Evolutionary conservation across 2,113 vertebrate genomes (phyloP), one percentile per base, ranked within the genome.

Genomic region (Forbesichthys agassizii): DNA sequence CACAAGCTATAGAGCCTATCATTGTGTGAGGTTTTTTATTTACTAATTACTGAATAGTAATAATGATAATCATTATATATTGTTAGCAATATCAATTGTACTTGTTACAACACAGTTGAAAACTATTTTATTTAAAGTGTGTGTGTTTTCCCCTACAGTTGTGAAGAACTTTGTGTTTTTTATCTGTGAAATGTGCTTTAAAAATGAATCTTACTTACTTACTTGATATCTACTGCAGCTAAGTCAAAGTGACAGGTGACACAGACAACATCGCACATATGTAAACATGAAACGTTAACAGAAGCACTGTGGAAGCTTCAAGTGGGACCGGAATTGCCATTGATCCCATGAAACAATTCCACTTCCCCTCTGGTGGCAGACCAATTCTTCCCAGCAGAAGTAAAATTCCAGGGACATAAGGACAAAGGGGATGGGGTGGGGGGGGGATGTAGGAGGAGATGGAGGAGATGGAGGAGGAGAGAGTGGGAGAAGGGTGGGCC

Each of bases 311-410:
- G 78, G 78, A 90, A 81, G 78, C 88, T 79, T 73, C 7, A 8
- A 78, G 69, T 80, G 69, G 0, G 12, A 79, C 68, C 63, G 78
- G 84, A 90, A 85, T 88, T 78, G 67, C 89, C 82, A 95, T 90
- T 91, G 90, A 97, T 95, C 95, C 93, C 91, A 86, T 75, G 91
- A 95, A 95, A 98, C 95, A 98, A 98, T 98, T 93, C 94, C 90
- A 95, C 95, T 97, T 97, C 95, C 95, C 93, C 91, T 95, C 84
- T 84, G 86, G 93, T 91, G 88, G 91, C 87, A 54, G 75, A 88
- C 74, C 84, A 94, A 93, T 92, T 93, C 93, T 94, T 95, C 90
- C 92, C 94, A 93, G 92, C 94, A 93, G 81, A 88, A 95, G 95
- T 92, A 92, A 79, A 86, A 88, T 86, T 82, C 78, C 86, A 86